Base-by-base conservation (phyloP, 1,140 invertebrate species). In the Rhopalosiphum padi region DNA sequence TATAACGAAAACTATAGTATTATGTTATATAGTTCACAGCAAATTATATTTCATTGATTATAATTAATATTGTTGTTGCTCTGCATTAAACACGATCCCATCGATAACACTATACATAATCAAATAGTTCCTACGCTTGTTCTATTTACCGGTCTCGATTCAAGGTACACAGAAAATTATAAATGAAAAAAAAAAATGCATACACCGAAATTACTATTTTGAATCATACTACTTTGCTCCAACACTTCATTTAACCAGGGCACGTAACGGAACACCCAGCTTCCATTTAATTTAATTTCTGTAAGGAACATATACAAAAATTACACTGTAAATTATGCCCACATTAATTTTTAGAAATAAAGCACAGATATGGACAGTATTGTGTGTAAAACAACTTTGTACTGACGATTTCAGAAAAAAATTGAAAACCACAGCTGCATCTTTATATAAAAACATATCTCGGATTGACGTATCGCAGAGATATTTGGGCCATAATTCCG, bases 241-340 rank as follows among this genome's bases (percentile, higher is more conserved):
- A 25, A 46, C 25, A 86, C 41, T 30, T 46, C 0, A 15, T 30
- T 86, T 46, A 86, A 86, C 46, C 85, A 86, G 85, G 85, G 37
- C 85, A 86, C 43, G 11, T 86, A 86, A 86, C 85, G 85, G 85
- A 86, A 46, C 25, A 41, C 43, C 85, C 41, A 86, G 43, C 85
- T 30, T n/a, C 8, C 41, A 86, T 46, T 23, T 37, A 23, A 41
- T 43, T 85, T 85, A 85, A 41, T 43, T 86, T 86, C 41, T n/a
- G 85, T 30, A 86, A 23, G 1, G 23, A 43, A 85, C 30, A n/a
- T n/a, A n/a, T 68, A 68, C 30, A 68, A n/a, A n/a, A n/a, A n/a
- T 11, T n/a, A 18, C 30, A 15, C 30, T n/a, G 60, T 68, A 0
- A n/a, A 68, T 68, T 68, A 68, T 68, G 30, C 11, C 15, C 2